A percentile compares a stretch with the other conserved stretches of the same genome.
These are phyloP conservation scores for Apostichopus japonicus DNA, from an alignment of 35 echinoderm and acorn worm species.

Conservation along the genomic window DNA sequence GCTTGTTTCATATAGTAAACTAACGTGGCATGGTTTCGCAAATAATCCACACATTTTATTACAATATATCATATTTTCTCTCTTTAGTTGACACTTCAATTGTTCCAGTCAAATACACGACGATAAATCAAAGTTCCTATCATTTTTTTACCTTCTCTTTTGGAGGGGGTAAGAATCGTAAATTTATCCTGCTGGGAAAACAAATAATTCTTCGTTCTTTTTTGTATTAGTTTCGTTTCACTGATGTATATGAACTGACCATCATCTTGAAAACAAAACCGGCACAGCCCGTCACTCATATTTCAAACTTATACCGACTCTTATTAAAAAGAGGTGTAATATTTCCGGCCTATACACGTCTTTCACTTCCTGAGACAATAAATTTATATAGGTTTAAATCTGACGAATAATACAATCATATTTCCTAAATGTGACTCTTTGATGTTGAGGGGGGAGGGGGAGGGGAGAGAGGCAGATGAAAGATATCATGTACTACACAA, in stretches of 20 bases:
- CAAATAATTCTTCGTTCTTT: background rate
- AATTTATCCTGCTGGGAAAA: slow-evolving; percentile 14
- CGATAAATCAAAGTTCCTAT: background rate
- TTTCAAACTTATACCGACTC: background rate
- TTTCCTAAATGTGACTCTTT: too few relatives aligned
- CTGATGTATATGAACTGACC: background rate
- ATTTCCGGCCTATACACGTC: too few relatives aligned
- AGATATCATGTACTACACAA: too few relatives aligned
- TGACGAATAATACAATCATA: too few relatives aligned
- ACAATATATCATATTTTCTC: background rate
- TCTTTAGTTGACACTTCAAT: background rate
- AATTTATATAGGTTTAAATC: too few relatives aligned
- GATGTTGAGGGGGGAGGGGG: too few relatives aligned
- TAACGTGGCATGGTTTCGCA: background rate
- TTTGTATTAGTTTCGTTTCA: background rate
- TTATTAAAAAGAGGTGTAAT: too few relatives aligned
- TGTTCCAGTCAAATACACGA: slow-evolving; percentile 10
- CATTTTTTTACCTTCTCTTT: background rate
- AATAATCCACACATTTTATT: background rate
- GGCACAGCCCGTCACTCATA: background rate
- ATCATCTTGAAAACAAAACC: background rate
- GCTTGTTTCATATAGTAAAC: too few relatives aligned
- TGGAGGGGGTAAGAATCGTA: background rate
- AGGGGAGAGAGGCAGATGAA: too few relatives aligned
- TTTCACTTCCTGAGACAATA: too few relatives aligned